Evolutionary conservation across 2,888 invertebrate species (phyloP), one percentile per base, ranked within the genome.

Genomic region (Monopis laevigella): DNA sequence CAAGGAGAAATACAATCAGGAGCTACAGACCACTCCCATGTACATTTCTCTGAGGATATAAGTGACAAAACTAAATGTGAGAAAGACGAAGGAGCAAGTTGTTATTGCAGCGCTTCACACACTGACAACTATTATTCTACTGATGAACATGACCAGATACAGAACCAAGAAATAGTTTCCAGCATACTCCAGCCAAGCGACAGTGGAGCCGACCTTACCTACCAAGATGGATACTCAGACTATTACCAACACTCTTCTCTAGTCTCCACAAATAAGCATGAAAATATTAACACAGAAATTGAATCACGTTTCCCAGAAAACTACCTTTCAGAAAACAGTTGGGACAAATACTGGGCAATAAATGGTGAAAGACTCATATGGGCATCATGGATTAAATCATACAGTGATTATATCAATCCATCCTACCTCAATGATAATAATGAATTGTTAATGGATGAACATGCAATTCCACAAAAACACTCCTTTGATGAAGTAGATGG

Each of bases 21-120:
- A 17, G 59, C 62, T 48, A 78, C 78, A 35, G 72, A 74, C 27
- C 71, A 78, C 2, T 75, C 78, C 0, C 82, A 82, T 66, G 81
- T 82, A 1, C 81, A 82, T 46, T 82, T 81, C 48, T 80, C 82
- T 10, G 48, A 71, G 30, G 77, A 78, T 39, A 78, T 75, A 14
- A 72, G 73, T 2, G 65, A 77, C 45, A 78, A 78, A 51, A 72
- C 72, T 5, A 80, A 77, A 51, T 77, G 72, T 62, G 78, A 80
- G 81, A 78, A 72, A 59, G 81, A 82, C 55, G 85, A 85, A 59
- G 78, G 80, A 46, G 83, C 80, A 4, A 89, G 89, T 62, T 89
- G 89, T 60, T 89, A 89, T 62, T 88, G 87, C 63, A 88, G 88
- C 62, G 88, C 88, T 27, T 88, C 88, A n/a, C 89, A 89, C 55